Percentiles rank a stretch among this genome's conserved stretches.
Evolutionary conservation across 2,888 invertebrate species (phyloP).

Genomic region (Norana najaformis): DNA sequence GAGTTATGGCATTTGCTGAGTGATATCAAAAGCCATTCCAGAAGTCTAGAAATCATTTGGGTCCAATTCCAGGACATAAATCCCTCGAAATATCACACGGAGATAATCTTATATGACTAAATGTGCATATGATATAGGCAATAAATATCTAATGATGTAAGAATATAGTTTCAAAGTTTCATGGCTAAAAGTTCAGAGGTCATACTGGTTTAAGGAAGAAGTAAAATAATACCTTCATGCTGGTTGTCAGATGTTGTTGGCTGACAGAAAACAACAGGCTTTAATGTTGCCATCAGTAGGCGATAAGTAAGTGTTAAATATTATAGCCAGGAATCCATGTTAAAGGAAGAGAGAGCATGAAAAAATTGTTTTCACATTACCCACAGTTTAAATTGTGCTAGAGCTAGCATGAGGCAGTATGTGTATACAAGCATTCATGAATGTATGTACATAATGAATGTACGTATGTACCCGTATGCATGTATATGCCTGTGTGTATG

Average conservation of each 20-base stretch:
- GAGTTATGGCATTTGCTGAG: background rate
- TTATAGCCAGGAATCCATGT: background rate
- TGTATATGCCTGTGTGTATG: too few species aligned
- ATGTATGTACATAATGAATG: too few species aligned
- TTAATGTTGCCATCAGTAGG: background rate
- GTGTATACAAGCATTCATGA: too few species aligned
- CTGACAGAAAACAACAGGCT: background rate
- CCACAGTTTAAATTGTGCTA: too few species aligned
- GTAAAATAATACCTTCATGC: background rate
- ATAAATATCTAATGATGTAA: background rate
- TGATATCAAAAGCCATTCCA: background rate
- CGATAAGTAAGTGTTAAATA: background rate
- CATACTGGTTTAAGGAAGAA: background rate
- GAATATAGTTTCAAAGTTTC: background rate
- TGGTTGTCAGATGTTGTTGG: background rate
- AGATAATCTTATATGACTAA: background rate
- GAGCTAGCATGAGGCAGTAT: too few species aligned
- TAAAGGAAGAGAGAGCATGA: background rate
- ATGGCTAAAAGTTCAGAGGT: background rate
- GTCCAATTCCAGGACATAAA: background rate
- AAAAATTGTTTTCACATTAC: too few species aligned
- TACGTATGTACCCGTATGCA: too few species aligned
- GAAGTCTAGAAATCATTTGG: background rate
- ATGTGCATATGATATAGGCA: too few species aligned
- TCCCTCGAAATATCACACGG: background rate